Conservation (phyloP, 2,888 invertebrate species). For the Mythimna albipuncta region DNA sequence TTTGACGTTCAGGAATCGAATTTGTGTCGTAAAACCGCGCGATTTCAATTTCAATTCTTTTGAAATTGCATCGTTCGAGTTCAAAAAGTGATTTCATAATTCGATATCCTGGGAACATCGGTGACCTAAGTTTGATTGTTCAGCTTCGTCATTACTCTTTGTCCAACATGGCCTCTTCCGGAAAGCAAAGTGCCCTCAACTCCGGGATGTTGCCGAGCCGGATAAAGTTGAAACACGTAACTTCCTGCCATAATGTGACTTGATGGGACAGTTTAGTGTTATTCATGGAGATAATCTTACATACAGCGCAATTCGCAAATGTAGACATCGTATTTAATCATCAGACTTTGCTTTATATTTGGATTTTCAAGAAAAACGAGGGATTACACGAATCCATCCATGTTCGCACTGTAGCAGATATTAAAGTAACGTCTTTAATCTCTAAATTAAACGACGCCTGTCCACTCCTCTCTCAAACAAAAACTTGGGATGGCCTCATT, state of each 20-base stretch:
- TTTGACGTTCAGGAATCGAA: conserved; percentile 40
- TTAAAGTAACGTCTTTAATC: conserved; percentile 66
- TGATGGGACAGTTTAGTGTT: conserved; percentile 41
- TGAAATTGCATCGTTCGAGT: conserved; percentile 15
- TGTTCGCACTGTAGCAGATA: conserved; percentile 40
- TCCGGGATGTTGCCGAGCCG: conserved; percentile 71
- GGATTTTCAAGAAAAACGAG: not conserved
- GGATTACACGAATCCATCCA: not conserved
- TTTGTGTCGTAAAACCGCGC: conserved; percentile 24
- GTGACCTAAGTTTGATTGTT: conserved; percentile 73
- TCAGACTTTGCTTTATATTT: not conserved
- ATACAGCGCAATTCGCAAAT: not conserved
- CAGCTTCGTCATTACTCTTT: conserved; percentile 70
- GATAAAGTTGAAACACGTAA: conserved; percentile 75
- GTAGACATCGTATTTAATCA: not conserved
- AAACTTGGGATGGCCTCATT: conserved; percentile 75
- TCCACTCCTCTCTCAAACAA: conserved; percentile 65
- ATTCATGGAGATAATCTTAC: conserved; percentile 7
- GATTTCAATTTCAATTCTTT: conserved; percentile 27
- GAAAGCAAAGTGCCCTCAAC: conserved; percentile 74
- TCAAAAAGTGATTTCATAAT: conserved; percentile 64
- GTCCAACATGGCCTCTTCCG: conserved; percentile 74
- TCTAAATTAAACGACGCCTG: conserved; percentile 65
- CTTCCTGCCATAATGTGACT: conserved; percentile 70
- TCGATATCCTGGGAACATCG: conserved; percentile 63